These are phyloP conservation scores for Odontomyia ornata DNA, from an alignment of 2,888 invertebrate species.

Conservation along the genomic window DNA sequence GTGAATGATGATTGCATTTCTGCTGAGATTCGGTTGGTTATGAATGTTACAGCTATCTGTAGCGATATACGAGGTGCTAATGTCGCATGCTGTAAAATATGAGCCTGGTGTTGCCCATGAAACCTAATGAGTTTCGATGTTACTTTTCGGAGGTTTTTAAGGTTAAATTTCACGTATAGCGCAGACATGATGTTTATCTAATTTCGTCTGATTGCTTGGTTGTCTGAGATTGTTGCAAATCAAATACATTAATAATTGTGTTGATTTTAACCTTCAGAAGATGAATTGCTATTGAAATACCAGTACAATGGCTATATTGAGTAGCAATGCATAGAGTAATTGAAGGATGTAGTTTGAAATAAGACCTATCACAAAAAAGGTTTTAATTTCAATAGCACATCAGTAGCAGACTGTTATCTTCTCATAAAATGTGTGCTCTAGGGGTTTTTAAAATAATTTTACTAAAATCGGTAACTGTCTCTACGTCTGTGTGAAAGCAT, in stretches of 20 bases:
- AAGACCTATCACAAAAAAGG: no score
- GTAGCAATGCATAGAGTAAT: no score
- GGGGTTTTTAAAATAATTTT: no score
- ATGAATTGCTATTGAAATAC: neutral
- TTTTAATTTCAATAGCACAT: no score
- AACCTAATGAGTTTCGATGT: neutral
- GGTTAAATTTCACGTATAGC: neutral
- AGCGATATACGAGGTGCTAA: neutral
- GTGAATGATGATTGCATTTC: neutral
- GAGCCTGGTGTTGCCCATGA: neutral
- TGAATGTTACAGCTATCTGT: neutral
- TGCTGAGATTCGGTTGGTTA: neutral
- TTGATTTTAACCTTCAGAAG: neutral
- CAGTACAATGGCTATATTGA: no score
- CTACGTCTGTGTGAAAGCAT: no score
- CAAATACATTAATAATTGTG: neutral
- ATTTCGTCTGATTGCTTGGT: neutral
- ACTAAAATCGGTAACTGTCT: no score
- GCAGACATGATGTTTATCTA: slow-evolving; percentile 8
- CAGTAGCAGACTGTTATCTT: no score
- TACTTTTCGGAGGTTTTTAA: neutral
- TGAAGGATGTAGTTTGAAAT: no score
- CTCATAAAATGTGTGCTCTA: no score
- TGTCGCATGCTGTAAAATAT: neutral
- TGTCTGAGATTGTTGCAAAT: no score